phyloP scores from a whole-genome alignment of 1,140 invertebrate species.

The Oryctes rhinoceros region DNA sequence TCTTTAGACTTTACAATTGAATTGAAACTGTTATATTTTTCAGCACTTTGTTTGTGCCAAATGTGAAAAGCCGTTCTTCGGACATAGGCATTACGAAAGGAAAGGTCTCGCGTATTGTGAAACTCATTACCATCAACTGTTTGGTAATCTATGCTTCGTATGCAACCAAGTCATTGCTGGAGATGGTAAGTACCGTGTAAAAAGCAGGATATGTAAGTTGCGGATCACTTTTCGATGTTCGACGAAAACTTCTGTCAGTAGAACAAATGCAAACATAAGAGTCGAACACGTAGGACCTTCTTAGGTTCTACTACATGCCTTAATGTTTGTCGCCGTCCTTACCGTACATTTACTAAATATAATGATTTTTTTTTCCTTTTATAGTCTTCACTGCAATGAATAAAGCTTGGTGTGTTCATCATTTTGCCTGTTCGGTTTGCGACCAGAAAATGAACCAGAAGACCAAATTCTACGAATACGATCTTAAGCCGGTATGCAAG shows the following conservation, averaged over 20 bases:
- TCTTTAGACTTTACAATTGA: too few species aligned
- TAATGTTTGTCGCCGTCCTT: too few species aligned
- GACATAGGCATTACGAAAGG: conserved; percentile 98
- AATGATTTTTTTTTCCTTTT: conserved; percentile 55
- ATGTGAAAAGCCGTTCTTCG: conserved; percentile 99
- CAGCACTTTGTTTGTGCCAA: conserved; percentile 99
- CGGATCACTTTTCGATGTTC: too few species aligned
- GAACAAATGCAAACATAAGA: too few species aligned
- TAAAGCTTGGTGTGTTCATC: conserved; percentile 99
- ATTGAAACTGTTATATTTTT: conserved; percentile 44
- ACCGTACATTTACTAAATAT: conserved; percentile 26
- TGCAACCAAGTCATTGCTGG: conserved; percentile 98
- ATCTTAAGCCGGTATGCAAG: conserved; percentile 98
- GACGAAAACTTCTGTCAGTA: too few species aligned
- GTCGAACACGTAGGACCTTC: too few species aligned
- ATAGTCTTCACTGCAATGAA: conserved; percentile 98
- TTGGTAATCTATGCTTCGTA: conserved; percentile 98
- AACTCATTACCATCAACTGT: conserved; percentile 98
- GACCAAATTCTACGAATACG: conserved; percentile 99
- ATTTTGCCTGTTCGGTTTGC: conserved; percentile 98
- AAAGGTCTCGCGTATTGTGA: conserved; percentile 99
- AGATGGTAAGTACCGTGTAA: conserved; percentile 78
- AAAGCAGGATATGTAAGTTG: neutral
- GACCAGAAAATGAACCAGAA: conserved; percentile 98
- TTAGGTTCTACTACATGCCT: too few species aligned